phyloP scores from a whole-genome alignment of 2,797 vertebrate genomes.

The Paramormyrops hopkinsi region DNA sequence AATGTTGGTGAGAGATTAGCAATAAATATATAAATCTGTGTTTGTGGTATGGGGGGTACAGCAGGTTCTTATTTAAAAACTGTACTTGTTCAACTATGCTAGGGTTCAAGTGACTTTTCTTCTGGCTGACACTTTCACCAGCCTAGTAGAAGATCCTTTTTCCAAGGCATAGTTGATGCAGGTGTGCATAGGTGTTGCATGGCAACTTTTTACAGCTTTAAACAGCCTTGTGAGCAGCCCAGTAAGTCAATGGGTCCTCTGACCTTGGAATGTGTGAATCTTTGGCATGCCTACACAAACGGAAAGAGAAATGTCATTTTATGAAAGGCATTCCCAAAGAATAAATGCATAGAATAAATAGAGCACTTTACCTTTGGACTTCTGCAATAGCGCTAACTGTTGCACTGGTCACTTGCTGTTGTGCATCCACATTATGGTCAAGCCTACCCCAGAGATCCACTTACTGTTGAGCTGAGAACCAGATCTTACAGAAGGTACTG shows the following conservation, averaged over 20 bases:
- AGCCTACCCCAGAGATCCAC: not conserved
- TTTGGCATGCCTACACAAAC: not conserved
- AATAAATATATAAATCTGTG: no score
- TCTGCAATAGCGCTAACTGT: not conserved
- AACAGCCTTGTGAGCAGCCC: no score
- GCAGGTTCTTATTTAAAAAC: no score
- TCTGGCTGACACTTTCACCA: not conserved
- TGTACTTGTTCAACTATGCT: no score
- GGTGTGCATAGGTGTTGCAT: not conserved
- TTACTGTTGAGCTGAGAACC: not conserved
- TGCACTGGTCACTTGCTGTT: not conserved
- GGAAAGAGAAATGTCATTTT: not conserved
- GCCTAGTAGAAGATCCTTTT: not conserved
- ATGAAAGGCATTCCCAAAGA: not conserved
- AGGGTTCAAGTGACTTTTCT: no score
- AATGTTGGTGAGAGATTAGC: no score
- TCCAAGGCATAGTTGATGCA: not conserved
- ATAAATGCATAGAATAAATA: not conserved
- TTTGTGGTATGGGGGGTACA: no score
- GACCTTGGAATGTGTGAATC: not conserved
- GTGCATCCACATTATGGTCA: not conserved
- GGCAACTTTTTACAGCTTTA: not conserved
- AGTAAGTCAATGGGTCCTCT: not conserved
- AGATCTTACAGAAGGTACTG: not conserved
- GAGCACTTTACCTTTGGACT: not conserved